Base-by-base conservation (phyloP, 1,140 invertebrate genomes). In the Pentalonia nigronervosa region DNA sequence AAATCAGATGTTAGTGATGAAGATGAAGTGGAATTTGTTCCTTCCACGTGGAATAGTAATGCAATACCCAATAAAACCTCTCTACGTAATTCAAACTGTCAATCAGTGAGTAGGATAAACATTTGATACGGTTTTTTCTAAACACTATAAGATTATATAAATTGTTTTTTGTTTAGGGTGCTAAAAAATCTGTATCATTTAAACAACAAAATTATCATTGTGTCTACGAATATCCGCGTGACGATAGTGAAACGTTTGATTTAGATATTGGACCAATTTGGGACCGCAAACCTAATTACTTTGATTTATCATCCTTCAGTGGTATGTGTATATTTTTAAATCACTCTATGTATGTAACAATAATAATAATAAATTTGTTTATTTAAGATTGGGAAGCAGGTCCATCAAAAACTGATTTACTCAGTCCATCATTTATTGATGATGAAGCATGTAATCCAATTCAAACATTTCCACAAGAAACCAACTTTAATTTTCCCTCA, bases 201-300 rank as follows among this genome's bases (percentile, higher is more conserved):
- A 97, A 98, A 95, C 97, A 97, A 94, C 97, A 98, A 95, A 97
- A 97, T 94, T 97, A 97, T 95, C 97, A 97, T 94, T 97, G 97
- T 94, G 97, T 98, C 76, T 98, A 97, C 95, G 97, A 98, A 94
- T 98, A 98, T 95, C 97, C 97, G 47, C 96, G 97, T 94, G 97
- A 97, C 95, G 95, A 95, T 67, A 92, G 48, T 34, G 91, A 93
- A 56, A 53, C 76, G 14, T 93, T 84, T 93, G 91, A 93, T 56
- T 84, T 60, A 56, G 91, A 93, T 25, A 84, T 84, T 25, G 91
- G 91, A 45, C 91, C 91, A 41, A 86, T 93, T 93, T 93, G 91
- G 91, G 91, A 93, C 4, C 76, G 81, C 45, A 53, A 81, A 7
- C n/a, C 91, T 36, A 93, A 93, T 93, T 93, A 93, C 86, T 93